Evolutionary conservation across 2,797 vertebrate species (phyloP), one percentile per base, ranked within the genome.

Genomic region (Scolopax rusticola): DNA sequence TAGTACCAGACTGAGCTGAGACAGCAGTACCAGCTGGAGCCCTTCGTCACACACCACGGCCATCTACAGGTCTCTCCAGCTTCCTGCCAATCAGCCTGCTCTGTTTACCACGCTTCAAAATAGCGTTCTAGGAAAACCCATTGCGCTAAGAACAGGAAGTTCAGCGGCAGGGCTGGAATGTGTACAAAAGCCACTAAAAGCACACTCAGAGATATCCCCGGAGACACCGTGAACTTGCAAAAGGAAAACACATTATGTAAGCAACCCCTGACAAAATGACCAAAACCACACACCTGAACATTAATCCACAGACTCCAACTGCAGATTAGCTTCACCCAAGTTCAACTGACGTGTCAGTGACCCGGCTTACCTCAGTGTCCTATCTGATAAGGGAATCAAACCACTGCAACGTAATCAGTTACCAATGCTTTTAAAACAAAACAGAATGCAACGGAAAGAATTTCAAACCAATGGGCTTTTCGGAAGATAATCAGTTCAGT

Each of bases 101-200:
- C 85, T 95, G 83, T 87, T 97, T 92, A 86, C 47, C 71, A 74
- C 30, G 16, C 93, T 92, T 95, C 91, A 96, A 94, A 98, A 97
- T 98, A 97, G 96, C 83, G 63, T 97, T 98, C 96, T 97, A 98
- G 97, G 97, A 98, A 98, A 98, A 97, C 86, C 86, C 50, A 18
- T 68, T 36, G 68, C 8, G 11, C 91, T 77, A 61, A 91, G 96
- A 96, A 97, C 96, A 97, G 97, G 96, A 98, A 97, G 96, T 97
- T 96, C 97, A 97, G 92, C 63, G 92, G 93, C 83, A 78, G 88
- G 91, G 89, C 70, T 78, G 83, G 94, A 97, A 96, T 97, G 92
- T 87, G 95, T 78, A 95, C 80, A 84, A 85, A 97, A 97, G 89
- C 77, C 89, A 89, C 77, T 40, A 38, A 91, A 76, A 76, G 84